Evolutionary conservation across 2,797 vertebrate genomes (phyloP).

Genomic region (Coregonus sp.): DNA sequence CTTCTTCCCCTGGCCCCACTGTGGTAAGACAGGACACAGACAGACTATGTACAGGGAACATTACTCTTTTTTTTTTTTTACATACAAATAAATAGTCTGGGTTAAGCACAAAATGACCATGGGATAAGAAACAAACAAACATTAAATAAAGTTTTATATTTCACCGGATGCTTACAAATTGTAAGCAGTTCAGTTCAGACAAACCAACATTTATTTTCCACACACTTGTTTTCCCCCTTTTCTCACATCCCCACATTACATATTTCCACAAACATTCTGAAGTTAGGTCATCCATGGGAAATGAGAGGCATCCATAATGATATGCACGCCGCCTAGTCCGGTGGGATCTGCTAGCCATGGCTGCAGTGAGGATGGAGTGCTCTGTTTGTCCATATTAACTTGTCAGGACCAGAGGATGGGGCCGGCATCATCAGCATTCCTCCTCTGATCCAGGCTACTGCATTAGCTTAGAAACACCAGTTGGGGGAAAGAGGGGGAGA

Average conservation of each 20-base stretch:
- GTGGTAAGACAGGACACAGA: neutral
- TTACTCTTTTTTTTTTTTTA: neutral
- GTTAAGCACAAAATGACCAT: neutral
- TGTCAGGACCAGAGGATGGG: slow-evolving; percentile 10
- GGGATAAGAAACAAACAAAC: neutral
- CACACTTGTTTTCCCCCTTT: neutral
- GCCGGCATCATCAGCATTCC: slow-evolving; percentile 3
- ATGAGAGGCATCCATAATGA: slow-evolving; percentile 1
- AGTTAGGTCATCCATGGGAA: slow-evolving; percentile 12
- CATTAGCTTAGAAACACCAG: slow-evolving; percentile 21
- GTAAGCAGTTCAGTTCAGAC: neutral
- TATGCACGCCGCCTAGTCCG: neutral
- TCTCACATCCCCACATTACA: neutral
- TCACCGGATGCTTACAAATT: slow-evolving; percentile 8
- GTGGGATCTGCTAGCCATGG: neutral
- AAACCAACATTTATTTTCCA: neutral
- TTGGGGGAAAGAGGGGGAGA: neutral
- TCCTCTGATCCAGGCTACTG: slow-evolving; percentile 3
- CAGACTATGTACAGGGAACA: slow-evolving; percentile 18
- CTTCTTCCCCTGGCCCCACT: slow-evolving; percentile 3
- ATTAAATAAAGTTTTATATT: slow-evolving; percentile 4
- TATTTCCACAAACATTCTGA: neutral
- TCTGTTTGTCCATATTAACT: slow-evolving; percentile 14
- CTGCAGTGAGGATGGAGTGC: neutral
- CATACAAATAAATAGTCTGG: neutral